Evolutionary conservation across 2,888 invertebrate genomes (phyloP), one percentile per base, ranked within the genome.

Genomic region (Drosophila cognata): DNA sequence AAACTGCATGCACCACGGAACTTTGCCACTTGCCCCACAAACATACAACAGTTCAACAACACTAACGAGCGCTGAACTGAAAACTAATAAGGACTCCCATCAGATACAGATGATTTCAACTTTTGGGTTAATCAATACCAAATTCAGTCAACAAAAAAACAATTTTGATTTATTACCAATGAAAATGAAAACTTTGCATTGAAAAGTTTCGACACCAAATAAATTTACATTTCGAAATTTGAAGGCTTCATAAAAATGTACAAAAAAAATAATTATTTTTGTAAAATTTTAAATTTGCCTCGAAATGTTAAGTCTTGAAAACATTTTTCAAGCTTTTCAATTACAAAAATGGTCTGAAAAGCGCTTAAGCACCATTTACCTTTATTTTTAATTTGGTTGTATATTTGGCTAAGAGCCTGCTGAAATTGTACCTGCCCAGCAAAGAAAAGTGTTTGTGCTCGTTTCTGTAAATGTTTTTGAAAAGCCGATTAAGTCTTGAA

Each of bases 1-100:
- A 66, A 79, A 62, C 56, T 62, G 76, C 76, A 62, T 52, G 59
- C 35, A 48, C 55, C 77, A 56, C 55, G 56, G 69, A 76, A 70
- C 64, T 29, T 50, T 64, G 51, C 55, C 58, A 53, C 73, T 53
- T 51, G 31, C 63, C 8, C 21, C 11, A 51, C 29, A 51, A 51
- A 16, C 16, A 4, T 8, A 8, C 25, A 46, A 46, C 31, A 43
- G 25, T 51, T 29, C 29, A 46, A n/a, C 41, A 10, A 10, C 51
- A 52, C 48, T 63, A 60, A 52, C 67, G 43, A 60, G 29, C 59
- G 29, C 59, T 52, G 11, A 73, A 71, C 25, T 38, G 28, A 65
- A 36, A 60, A 51, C 31, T 77, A 63, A 74, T 76, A 52, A 64
- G 43, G 21, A 29, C 11, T 21, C 43, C 25, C 67, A 11, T 43